A percentile compares a stretch with the other conserved stretches of the same genome.
phyloP scores from a whole-genome alignment of 2,113 vertebrate species.

The Spheniscus mendiculus region DNA sequence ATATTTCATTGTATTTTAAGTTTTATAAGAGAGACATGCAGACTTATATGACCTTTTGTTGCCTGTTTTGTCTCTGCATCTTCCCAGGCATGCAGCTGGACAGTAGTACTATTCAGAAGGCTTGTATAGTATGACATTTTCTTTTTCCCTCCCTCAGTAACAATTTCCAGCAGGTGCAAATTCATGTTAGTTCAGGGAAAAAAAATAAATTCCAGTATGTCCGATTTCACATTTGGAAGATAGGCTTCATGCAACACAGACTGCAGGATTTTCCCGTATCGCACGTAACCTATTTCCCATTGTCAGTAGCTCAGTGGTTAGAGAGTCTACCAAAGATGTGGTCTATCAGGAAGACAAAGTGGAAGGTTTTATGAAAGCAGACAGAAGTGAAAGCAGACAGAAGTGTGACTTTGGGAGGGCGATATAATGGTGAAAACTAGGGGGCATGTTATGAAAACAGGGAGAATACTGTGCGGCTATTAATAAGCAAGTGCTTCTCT shows the following conservation, averaged over 20 bases:
- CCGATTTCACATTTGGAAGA: not conserved
- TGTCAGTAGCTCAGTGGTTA: not conserved
- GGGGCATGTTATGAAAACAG: not conserved
- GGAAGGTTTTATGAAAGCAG: not conserved
- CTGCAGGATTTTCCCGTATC: not conserved
- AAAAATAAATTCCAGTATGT: not conserved
- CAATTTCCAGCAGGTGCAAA: not conserved
- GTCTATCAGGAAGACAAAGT: not conserved
- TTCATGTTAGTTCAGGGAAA: not conserved
- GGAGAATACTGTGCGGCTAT: not conserved
- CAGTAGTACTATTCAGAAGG: not conserved
- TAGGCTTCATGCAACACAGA: not conserved
- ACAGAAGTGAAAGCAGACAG: not conserved
- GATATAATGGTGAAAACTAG: not conserved
- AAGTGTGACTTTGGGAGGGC: not conserved
- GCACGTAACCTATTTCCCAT: not conserved
- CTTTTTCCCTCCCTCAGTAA: not conserved
- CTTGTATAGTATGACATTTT: not conserved
- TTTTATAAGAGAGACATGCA: not conserved
- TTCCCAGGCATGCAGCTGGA: not conserved
- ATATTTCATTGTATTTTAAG: slow-evolving; percentile 13
- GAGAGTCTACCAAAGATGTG: not conserved
- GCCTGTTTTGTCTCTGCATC: not conserved
- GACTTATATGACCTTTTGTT: not conserved
- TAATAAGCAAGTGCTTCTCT: not conserved